phyloP scores from a whole-genome alignment of 1,140 invertebrate species.

The Drosophila repleta region DNA sequence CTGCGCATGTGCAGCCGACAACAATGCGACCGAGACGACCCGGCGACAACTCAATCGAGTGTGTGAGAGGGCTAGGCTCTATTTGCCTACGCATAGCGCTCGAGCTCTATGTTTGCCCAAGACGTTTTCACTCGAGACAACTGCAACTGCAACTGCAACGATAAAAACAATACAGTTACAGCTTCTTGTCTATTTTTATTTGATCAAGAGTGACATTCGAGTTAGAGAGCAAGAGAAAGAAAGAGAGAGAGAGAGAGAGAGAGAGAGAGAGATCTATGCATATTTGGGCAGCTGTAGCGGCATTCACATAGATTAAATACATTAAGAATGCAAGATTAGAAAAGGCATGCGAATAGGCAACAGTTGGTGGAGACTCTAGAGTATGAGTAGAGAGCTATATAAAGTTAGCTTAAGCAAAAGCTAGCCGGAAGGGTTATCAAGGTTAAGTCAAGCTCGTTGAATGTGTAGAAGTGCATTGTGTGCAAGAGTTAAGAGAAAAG shows the following conservation, averaged over 20 bases:
- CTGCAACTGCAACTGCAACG: constrained; percentile 41
- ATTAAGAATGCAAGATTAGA: constrained; percentile 31
- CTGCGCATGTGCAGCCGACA: constrained; percentile 60
- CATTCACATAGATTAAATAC: constrained; percentile 1
- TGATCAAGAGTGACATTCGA: constrained; percentile 60
- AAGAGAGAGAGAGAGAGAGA: not conserved
- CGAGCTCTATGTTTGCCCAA: constrained; percentile 45
- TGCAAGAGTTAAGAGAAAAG: too few relatives aligned
- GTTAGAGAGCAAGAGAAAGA: constrained; percentile 1
- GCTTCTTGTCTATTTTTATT: constrained; percentile 74
- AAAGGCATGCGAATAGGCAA: constrained; percentile 20
- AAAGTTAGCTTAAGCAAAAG: not conserved
- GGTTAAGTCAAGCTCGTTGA: constrained; percentile 30
- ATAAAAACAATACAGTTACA: constrained; percentile 55
- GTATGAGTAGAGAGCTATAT: too few relatives aligned
- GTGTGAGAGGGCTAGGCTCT: constrained; percentile 17
- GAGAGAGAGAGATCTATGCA: not conserved
- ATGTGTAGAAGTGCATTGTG: not conserved
- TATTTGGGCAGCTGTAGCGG: constrained; percentile 45
- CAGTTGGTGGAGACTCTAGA: constrained; percentile 15
- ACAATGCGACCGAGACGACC: constrained; percentile 41
- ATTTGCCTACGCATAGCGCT: constrained; percentile 43
- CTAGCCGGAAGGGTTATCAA: constrained; percentile 27
- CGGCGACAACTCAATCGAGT: constrained; percentile 58
- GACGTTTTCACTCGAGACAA: constrained; percentile 58